These are phyloP conservation scores for Sinotaia quadrata DNA, from an alignment of 2,888 invertebrate genomes.

Conservation along the genomic window DNA sequence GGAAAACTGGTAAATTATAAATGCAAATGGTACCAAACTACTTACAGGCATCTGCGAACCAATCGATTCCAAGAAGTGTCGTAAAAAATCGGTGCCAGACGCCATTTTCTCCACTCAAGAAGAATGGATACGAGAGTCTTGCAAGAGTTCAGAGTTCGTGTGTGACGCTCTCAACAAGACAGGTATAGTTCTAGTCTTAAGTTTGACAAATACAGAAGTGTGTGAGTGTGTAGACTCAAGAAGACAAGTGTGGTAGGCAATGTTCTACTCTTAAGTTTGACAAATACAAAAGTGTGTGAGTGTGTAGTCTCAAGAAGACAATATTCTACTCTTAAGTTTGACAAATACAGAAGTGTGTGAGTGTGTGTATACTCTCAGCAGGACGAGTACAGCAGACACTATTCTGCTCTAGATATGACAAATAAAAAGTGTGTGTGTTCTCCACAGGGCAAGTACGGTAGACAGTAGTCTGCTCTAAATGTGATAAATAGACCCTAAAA, in stretches of 20 bases:
- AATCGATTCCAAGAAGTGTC: slow-evolving; percentile 2
- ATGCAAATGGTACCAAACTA: too few species aligned
- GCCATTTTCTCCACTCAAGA: background rate
- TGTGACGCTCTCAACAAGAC: slow-evolving; percentile 1
- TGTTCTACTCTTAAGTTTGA: background rate
- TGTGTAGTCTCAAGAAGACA: too few species aligned
- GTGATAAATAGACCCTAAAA: too few species aligned
- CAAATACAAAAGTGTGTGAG: background rate
- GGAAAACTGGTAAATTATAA: too few species aligned
- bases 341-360: background rate
- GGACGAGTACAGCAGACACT: too few species aligned
- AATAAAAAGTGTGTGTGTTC: too few species aligned
- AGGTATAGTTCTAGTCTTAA: background rate
- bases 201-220: background rate
- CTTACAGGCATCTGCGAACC: slow-evolving; percentile 15
- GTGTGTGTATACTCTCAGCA: too few species aligned
- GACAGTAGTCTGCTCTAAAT: background rate
- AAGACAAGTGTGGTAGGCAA: too few species aligned
- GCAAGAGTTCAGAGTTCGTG: slow-evolving; percentile 1
- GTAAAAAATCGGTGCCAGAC: background rate
- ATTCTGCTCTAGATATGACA: background rate
- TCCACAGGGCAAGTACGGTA: too few species aligned
- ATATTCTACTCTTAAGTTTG: background rate
- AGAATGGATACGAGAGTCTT: slow-evolving; percentile 2
- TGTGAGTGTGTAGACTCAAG: too few species aligned